Evolutionary conservation across 1,140 invertebrate species (phyloP), one percentile per base, ranked within the genome.

Genomic region (Apis laboriosa): DNA sequence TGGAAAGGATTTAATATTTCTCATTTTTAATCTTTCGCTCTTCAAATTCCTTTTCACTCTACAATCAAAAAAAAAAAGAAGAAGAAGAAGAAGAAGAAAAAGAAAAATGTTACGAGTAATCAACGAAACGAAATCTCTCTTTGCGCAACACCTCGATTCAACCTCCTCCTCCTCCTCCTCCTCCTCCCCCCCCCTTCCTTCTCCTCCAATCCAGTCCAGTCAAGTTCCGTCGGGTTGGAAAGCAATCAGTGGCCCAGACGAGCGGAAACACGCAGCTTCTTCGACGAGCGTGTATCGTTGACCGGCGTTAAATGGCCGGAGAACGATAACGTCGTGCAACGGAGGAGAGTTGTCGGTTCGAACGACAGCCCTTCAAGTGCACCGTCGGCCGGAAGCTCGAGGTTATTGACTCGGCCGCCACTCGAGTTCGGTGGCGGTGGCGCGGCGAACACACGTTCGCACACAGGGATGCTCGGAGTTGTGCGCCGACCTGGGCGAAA

Each of bases 341-440:
- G 77, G 70, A 63, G 90, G 79, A 92, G 92, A 92, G 92, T 92
- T 93, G 92, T 93, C 86, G 89, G 88, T 90, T 91, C 89, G 90
- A 94, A 93, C 93, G 93, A 93, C 92, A 93, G 90, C 88, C 90
- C 90, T 90, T 90, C 88, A 88, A 92, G 92, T 90, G 90, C 90
- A 92, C 87, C 91, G 89, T 83, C 81, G 91, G 84, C 84, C 92
- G 93, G 91, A 93, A 93, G 90, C 92, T 92, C 91, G 83, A 88
- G 90, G 91, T 92, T 93, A 94, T 94, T 93, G 92, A 93, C 92
- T 93, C 91, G 34, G 34, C 34, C 34, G 92, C 90, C 92, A 93
- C 92, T 94, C 90, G 87, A 92, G 90, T 77, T 76, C 43, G 74
- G 2, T n/a, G 56, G 63, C 15, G 34, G 34, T 34, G 34, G 34